Conservation (phyloP, 2,888 invertebrate genomes). For the Cryptocephalus primarius region DNA sequence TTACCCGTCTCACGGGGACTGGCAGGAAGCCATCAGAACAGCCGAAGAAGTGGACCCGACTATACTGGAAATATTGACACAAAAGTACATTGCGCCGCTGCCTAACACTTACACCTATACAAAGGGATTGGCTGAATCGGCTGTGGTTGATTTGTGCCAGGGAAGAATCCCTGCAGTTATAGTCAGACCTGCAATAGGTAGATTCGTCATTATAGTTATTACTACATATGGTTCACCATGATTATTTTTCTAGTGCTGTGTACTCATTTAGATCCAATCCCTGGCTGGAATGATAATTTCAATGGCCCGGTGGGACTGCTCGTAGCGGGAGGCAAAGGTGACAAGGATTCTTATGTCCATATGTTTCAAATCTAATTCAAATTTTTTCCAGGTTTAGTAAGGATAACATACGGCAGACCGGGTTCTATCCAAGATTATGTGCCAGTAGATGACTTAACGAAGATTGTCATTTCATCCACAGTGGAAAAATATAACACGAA, state of each 20-base stretch:
- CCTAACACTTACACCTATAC: conserved; percentile 91
- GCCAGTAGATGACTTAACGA: neutral
- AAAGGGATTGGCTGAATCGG: conserved; percentile 76
- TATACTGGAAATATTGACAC: conserved; percentile 43
- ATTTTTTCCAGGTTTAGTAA: neutral
- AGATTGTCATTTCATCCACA: too few relatives aligned
- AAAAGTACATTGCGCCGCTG: conserved; percentile 50
- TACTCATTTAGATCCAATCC: conserved; percentile 13
- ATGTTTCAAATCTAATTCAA: too few relatives aligned
- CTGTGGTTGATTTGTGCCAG: conserved; percentile 49
- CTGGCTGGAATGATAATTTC: conserved; percentile 76
- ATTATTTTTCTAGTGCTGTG: conserved; percentile 14
- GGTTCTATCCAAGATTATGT: neutral
- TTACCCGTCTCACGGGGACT: conserved; percentile 59
- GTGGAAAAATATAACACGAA: too few relatives aligned
- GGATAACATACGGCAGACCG: neutral
- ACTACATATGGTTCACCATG: too few relatives aligned
- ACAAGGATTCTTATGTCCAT: too few relatives aligned
- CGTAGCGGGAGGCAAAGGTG: conserved; percentile 38
- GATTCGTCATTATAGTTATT: neutral
- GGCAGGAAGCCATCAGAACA: conserved; percentile 54
- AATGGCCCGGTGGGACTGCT: conserved; percentile 77
- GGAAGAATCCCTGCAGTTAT: conserved; percentile 63
- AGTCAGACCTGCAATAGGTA: conserved; percentile 81
- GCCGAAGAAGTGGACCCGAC: conserved; percentile 49